Evolutionary conservation across 64 coral and sea anemone genomes (phyloP).

Genomic region (Stylophora pistillata): DNA sequence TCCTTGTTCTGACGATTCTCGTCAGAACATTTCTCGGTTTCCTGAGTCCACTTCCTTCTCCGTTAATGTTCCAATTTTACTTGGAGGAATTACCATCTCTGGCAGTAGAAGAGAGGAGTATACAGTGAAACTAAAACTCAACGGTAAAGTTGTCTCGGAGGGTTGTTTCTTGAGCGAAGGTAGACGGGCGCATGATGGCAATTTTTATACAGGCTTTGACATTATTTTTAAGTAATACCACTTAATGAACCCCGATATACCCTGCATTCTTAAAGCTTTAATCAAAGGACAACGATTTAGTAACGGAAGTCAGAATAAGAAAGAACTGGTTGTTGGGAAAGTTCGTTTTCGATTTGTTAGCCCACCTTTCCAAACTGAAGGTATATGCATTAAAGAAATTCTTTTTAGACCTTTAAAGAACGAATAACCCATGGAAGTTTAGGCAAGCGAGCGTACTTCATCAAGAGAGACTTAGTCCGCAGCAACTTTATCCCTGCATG

Average conservation of each 20-base stretch:
- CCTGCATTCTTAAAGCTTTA: neutral
- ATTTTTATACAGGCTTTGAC: neutral
- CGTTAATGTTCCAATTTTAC: neutral
- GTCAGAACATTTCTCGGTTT: neutral
- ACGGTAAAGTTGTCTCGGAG: neutral
- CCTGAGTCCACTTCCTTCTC: neutral
- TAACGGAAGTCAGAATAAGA: neutral
- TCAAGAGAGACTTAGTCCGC: too few species aligned
- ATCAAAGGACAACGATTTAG: neutral
- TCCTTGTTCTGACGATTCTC: neutral
- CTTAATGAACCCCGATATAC: neutral
- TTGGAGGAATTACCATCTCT: neutral
- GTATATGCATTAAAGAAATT: neutral
- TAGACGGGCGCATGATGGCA: too few species aligned
- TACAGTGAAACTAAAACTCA: neutral
- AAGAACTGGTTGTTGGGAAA: neutral
- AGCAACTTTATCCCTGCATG: too few species aligned
- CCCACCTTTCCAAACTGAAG: too few species aligned
- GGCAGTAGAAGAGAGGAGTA: neutral
- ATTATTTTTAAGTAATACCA: neutral
- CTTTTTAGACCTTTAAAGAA: neutral
- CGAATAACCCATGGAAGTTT: too few species aligned
- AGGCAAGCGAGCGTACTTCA: too few species aligned
- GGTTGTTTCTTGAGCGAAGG: neutral
- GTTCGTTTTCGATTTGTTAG: neutral